Conservation (phyloP, 2,797 vertebrate species). For the Anisognathus igniventris region DNA sequence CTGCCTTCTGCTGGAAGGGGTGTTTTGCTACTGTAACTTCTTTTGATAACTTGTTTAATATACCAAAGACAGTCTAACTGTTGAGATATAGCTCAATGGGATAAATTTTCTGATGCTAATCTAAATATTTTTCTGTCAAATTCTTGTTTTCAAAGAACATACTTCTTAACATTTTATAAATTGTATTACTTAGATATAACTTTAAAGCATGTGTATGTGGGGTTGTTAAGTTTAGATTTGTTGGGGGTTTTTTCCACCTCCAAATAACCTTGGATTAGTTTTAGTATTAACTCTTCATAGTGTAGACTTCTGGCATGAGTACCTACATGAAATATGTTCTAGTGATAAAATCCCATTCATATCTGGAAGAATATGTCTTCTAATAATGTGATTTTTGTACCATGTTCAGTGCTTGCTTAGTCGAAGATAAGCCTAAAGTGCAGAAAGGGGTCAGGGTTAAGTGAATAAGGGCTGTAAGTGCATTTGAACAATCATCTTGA, state of each 20-base stretch:
- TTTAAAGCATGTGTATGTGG: neutral
- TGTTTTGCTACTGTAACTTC: neutral
- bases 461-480: neutral
- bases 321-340: neutral
- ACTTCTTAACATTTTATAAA: neutral
- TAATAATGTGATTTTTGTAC: neutral
- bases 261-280: neutral
- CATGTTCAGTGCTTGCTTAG: neutral
- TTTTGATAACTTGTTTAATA: neutral
- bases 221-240: neutral
- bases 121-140: neutral
- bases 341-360: neutral
- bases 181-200: neutral
- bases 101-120: neutral
- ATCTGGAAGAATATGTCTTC: neutral
- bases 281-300: neutral
- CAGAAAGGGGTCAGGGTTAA: neutral
- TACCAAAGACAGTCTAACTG: neutral
- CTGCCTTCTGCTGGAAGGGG: neutral
- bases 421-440: neutral
- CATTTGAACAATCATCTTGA: neutral
- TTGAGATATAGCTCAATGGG: neutral
- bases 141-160: neutral
- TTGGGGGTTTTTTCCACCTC: fast-evolving
- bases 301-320: neutral